A percentile compares a stretch with the other conserved stretches of the same genome.
Conservation (phyloP, 2,888 invertebrate genomes). For the Drosophila sordidapex region DNA sequence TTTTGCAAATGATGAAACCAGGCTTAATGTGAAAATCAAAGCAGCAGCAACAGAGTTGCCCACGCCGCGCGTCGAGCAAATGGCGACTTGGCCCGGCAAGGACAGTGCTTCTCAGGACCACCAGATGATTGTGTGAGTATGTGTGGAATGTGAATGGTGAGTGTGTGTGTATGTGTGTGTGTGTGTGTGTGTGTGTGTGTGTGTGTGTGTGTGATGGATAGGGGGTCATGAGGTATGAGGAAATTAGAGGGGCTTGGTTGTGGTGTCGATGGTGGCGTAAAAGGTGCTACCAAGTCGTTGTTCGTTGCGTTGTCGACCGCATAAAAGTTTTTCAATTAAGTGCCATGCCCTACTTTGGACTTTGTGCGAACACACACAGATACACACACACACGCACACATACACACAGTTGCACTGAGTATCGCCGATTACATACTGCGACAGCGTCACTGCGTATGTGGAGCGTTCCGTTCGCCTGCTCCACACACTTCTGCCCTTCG, state of each 20-base stretch:
- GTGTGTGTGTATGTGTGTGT: background rate
- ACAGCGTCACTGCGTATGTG: slow-evolving; percentile 42
- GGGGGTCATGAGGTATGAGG: background rate
- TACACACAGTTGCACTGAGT: slow-evolving; percentile 29
- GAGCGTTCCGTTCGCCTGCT: slow-evolving; percentile 30
- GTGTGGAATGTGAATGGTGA: slow-evolving; percentile 4
- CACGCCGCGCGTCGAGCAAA: slow-evolving; percentile 13
- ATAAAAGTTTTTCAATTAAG: slow-evolving; percentile 73
- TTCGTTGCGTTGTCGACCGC: slow-evolving; percentile 65
- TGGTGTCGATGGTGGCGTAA: slow-evolving; percentile 23
- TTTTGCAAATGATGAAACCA: slow-evolving; percentile 57
- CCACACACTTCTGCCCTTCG: background rate
- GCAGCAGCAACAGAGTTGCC: slow-evolving; percentile 35
- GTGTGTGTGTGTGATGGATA: background rate
- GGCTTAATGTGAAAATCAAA: slow-evolving; percentile 55
- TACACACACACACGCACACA: slow-evolving; percentile 17
- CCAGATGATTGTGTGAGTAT: slow-evolving; percentile 16
- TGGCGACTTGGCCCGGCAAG: slow-evolving; percentile 22
- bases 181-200: background rate
- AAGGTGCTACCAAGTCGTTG: slow-evolving; percentile 39
- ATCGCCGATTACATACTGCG: slow-evolving; percentile 62
- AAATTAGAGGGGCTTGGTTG: slow-evolving; percentile 1
- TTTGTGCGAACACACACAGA: slow-evolving; percentile 37
- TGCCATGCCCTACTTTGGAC: slow-evolving; percentile 72
- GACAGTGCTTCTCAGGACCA: slow-evolving; percentile 50